A percentile compares a stretch with the other conserved stretches of the same genome.
Evolutionary conservation across 2,797 vertebrate genomes (phyloP).

Genomic region (Paedocypris micromegethes): DNA sequence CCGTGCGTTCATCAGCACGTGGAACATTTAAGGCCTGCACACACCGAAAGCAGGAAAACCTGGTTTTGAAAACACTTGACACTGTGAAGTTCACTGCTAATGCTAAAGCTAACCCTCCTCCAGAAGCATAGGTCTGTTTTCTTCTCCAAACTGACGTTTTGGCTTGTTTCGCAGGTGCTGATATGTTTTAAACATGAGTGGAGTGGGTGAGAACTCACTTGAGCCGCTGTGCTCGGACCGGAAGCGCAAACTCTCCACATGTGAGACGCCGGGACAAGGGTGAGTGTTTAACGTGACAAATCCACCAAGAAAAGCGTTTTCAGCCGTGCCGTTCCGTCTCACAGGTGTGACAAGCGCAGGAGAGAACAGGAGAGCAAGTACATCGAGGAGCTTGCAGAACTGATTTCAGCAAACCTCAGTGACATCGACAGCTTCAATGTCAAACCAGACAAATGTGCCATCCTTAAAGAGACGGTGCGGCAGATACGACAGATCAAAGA

Average conservation of each 20-base stretch:
- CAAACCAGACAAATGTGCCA: slow-evolving; percentile 98
- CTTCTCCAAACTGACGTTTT: neutral
- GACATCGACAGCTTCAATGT: slow-evolving; percentile 99
- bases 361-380: slow-evolving; percentile 99
- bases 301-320: neutral
- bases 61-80: slow-evolving; percentile 1
- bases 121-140: slow-evolving; percentile 1
- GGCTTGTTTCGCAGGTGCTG: slow-evolving; percentile 72
- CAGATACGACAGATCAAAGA: slow-evolving; percentile 99
- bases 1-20: slow-evolving; percentile 41
- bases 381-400: slow-evolving; percentile 95
- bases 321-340: slow-evolving; percentile 34
- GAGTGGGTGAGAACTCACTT: slow-evolving; percentile 86
- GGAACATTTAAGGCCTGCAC: slow-evolving; percentile 46
- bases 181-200: slow-evolving; percentile 89
- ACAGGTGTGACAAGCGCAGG: slow-evolving; percentile 92
- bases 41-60: slow-evolving; percentile 44
- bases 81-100: slow-evolving; percentile 15
- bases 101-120: neutral
- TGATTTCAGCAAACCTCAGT: slow-evolving; percentile 97
- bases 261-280: slow-evolving; percentile 85
- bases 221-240: slow-evolving; percentile 85
- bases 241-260: slow-evolving; percentile 90
- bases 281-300: slow-evolving; percentile 50
- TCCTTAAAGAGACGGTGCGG: slow-evolving; percentile 97